A percentile compares a stretch with the other conserved stretches of the same genome.
Conservation (phyloP, 2,797 vertebrate genomes). For the Anisognathus igniventris region DNA sequence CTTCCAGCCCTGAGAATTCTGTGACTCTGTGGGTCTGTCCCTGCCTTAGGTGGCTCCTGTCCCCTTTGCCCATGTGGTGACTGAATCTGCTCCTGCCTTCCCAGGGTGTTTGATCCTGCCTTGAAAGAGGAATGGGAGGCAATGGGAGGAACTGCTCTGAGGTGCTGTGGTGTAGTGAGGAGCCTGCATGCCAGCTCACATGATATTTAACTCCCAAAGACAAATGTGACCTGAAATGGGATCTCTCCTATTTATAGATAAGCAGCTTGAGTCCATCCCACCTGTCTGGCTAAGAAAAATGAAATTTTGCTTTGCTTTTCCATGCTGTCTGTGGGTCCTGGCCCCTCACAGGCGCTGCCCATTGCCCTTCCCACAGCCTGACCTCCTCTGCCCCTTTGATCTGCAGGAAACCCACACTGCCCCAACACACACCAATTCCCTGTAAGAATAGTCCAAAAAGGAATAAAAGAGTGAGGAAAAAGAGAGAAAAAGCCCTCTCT, state of each 20-base stretch:
- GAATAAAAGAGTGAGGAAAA: background rate
- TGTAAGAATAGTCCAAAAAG: conserved; percentile 4
- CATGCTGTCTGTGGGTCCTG: background rate
- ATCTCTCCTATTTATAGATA: background rate
- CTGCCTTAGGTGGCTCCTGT: background rate
- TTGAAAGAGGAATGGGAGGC: background rate
- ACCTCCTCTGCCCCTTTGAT: conserved; percentile 61
- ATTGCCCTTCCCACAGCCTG: background rate
- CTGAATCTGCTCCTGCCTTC: background rate
- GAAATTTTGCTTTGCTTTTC: background rate
- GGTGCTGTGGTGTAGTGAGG: background rate
- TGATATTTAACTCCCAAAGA: background rate
- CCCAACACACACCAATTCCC: conserved; percentile 74
- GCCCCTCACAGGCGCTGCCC: background rate
- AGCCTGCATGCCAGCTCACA: background rate
- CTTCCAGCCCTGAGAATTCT: background rate
- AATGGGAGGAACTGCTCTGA: background rate
- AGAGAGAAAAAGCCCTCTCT: background rate
- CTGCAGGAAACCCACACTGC: conserved; percentile 78
- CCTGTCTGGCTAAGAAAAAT: background rate
- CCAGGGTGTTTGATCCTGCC: background rate
- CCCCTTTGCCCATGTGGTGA: background rate
- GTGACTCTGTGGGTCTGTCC: background rate
- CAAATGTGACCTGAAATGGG: background rate
- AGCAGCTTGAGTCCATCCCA: background rate